phyloP scores from a whole-genome alignment of 2,888 invertebrate species.

The Teleogryllus oceanicus region DNA sequence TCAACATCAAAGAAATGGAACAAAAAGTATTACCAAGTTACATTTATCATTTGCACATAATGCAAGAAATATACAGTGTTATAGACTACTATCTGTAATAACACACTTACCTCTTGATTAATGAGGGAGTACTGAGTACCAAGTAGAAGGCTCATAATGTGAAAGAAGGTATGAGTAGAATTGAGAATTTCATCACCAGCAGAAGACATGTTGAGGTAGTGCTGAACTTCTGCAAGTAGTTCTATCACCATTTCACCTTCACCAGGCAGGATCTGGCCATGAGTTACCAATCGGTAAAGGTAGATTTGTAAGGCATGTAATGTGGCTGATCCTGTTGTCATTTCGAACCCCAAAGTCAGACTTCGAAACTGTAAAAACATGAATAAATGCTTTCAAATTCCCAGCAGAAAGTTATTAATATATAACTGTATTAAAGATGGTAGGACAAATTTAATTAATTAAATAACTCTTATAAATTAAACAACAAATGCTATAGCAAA shows the following conservation, averaged over 20 bases:
- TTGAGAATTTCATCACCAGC: conserved; percentile 51
- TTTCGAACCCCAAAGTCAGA: conserved; percentile 61
- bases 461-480: too few species aligned
- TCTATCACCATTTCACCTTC: conserved; percentile 62
- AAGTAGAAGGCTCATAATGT: conserved; percentile 64
- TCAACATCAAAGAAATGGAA: too few species aligned
- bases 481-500: too few species aligned
- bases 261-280: conserved; percentile 58
- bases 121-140: conserved; percentile 65
- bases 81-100: too few species aligned
- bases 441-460: too few species aligned
- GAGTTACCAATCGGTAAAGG: conserved; percentile 53
- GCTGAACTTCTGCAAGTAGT: conserved; percentile 57
- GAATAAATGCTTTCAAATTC: too few species aligned
- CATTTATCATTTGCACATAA: too few species aligned
- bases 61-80: too few species aligned
- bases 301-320: conserved; percentile 57
- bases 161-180: conserved; percentile 56
- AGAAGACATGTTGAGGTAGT: conserved; percentile 52
- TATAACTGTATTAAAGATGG: too few species aligned
- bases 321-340: conserved; percentile 56
- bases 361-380: conserved; percentile 51
- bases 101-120: conserved; percentile 63
- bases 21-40: too few species aligned
- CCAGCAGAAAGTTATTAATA: too few species aligned